phyloP scores from a whole-genome alignment of 2,797 vertebrate species.

The Sebastes vulpes region DNA sequence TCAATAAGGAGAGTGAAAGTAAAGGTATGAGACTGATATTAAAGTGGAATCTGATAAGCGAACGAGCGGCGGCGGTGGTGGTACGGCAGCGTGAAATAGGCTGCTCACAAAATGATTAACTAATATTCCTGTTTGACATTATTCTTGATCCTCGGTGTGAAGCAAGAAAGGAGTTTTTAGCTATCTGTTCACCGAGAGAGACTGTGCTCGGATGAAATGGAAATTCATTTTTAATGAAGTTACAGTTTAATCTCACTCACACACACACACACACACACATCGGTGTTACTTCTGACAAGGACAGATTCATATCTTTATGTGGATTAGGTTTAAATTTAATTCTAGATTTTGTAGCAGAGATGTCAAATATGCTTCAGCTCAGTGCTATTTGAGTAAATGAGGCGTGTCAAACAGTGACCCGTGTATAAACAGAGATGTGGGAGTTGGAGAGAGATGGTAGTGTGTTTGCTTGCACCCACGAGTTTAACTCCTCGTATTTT shows the following conservation, averaged over 20 bases:
- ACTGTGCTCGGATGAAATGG: conserved; percentile 27
- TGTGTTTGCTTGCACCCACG: not conserved
- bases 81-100: conserved; percentile 48
- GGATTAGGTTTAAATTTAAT: conserved; percentile 18
- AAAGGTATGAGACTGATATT: conserved; percentile 24
- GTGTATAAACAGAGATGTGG: not conserved
- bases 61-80: conserved; percentile 7
- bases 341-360: not conserved
- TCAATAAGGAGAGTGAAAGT: conserved; percentile 32
- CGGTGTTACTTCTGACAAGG: not conserved
- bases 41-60: conserved; percentile 47
- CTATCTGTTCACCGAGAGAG: conserved; percentile 22
- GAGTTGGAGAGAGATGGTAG: too few species aligned
- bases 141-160: conserved; percentile 39
- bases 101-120: conserved; percentile 59
- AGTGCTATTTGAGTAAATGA: not conserved
- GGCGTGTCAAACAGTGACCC: not conserved
- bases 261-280: not conserved
- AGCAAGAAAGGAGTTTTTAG: conserved; percentile 20
- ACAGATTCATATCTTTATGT: not conserved
- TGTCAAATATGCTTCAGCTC: not conserved
- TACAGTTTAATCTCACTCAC: conserved; percentile 12
- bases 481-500: not conserved
- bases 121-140: conserved; percentile 56
- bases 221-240: conserved; percentile 68